Conservation (phyloP, 2,113 vertebrate species). For the Regulus satrapa region DNA sequence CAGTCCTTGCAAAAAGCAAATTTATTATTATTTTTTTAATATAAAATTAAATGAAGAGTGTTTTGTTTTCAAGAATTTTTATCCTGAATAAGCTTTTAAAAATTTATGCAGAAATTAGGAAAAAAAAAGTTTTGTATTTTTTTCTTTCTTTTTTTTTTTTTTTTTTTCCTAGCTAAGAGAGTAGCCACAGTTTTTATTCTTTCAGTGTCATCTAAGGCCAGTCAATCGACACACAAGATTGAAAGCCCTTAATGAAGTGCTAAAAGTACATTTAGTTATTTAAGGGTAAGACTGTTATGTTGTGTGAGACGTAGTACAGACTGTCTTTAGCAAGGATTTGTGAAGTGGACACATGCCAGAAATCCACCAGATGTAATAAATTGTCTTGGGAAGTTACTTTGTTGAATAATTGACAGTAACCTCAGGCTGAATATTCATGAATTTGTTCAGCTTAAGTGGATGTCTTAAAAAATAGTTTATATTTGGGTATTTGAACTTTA, state of each 20-base stretch:
- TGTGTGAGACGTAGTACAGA: not conserved
- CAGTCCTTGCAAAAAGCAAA: not conserved
- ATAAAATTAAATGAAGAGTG: not conserved
- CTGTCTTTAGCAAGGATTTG: not conserved
- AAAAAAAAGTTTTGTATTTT: not conserved
- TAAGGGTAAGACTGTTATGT: not conserved
- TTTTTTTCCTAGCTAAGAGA: not conserved
- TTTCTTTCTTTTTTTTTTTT: not conserved
- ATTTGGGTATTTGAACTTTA: not conserved
- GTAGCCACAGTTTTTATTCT: not conserved
- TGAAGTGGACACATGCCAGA: not conserved
- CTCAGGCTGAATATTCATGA: not conserved
- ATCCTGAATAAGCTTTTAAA: not conserved
- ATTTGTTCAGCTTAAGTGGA: not conserved
- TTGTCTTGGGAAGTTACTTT: not conserved
- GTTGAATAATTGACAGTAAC: constrained; percentile 5
- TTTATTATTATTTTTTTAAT: not conserved
- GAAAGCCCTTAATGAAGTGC: not conserved
- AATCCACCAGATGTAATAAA: not conserved
- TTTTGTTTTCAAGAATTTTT: not conserved
- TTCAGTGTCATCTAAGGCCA: not conserved
- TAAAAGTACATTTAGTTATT: not conserved
- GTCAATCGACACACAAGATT: not conserved
- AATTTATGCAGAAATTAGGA: not conserved
- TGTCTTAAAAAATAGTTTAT: not conserved